These are phyloP conservation scores for Mugil cephalus DNA, from an alignment of 2,113 vertebrate species.

Conservation along the genomic window DNA sequence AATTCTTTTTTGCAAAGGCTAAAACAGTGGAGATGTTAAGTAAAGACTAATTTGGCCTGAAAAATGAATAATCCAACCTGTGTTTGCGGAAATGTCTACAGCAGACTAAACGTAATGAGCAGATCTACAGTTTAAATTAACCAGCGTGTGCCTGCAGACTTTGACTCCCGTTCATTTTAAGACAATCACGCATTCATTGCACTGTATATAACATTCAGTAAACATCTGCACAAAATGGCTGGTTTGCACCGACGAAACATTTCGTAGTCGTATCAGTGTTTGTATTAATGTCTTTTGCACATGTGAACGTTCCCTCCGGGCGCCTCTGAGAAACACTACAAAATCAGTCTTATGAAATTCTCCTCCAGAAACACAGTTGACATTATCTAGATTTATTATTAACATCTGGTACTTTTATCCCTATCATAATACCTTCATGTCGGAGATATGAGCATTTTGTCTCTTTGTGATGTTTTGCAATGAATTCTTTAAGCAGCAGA, in stretches of 20 bases:
- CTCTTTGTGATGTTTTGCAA: slow-evolving; percentile 63
- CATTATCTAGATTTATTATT: slow-evolving; percentile 67
- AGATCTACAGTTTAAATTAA: too few relatives aligned
- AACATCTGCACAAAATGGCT: slow-evolving; percentile 5
- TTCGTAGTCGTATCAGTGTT: slow-evolving; percentile 3
- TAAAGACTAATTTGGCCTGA: too few relatives aligned
- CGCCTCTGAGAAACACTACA: slow-evolving; percentile 14
- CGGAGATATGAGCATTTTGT: slow-evolving; percentile 65
- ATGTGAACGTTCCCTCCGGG: slow-evolving; percentile 14
- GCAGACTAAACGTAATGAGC: too few relatives aligned
- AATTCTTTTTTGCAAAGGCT: too few relatives aligned
- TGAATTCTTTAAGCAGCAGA: slow-evolving; percentile 61
- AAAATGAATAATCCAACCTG: too few relatives aligned
- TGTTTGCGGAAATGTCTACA: too few relatives aligned
- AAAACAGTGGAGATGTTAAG: too few relatives aligned
- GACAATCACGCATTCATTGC: too few relatives aligned
- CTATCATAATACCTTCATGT: slow-evolving; percentile 71
- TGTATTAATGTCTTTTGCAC: slow-evolving; percentile 25
- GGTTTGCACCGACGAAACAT: not conserved
- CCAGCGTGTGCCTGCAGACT: too few relatives aligned
- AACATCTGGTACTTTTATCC: slow-evolving; percentile 75
- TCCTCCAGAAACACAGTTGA: slow-evolving; percentile 30
- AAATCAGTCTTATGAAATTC: slow-evolving; percentile 36
- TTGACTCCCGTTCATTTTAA: too few relatives aligned
- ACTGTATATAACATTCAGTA: not conserved